Evolutionary conservation across 2,797 vertebrate genomes (phyloP).

Genomic region (Melopsittacus undulatus): DNA sequence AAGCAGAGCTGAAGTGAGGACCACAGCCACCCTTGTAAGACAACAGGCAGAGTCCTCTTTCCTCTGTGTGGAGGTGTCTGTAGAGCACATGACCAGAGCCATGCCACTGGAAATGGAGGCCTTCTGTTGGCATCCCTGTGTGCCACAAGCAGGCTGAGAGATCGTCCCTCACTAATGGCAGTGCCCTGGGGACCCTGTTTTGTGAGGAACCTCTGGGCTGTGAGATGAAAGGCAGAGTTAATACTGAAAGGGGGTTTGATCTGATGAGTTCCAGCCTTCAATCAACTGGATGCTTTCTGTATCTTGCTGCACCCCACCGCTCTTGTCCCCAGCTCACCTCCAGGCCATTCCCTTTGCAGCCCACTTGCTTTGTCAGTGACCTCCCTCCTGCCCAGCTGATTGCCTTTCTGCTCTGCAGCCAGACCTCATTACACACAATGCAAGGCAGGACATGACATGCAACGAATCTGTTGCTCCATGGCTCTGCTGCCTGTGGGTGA

Average conservation of each 20-base stretch:
- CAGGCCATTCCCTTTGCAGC: neutral
- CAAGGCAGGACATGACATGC: neutral
- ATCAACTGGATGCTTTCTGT: neutral
- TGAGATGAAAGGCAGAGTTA: neutral
- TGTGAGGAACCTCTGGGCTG: neutral
- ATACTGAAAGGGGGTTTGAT: neutral
- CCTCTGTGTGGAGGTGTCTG: neutral
- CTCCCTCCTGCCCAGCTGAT: neutral
- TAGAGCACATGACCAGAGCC: neutral
- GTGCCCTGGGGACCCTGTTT: neutral
- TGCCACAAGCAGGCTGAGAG: neutral
- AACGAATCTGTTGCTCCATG: fast-evolving
- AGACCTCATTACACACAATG: neutral
- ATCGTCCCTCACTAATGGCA: neutral
- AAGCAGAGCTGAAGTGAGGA: neutral
- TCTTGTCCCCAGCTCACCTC: neutral
- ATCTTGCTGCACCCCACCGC: neutral
- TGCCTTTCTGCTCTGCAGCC: neutral
- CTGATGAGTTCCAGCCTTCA: neutral
- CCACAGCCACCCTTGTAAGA: no score
- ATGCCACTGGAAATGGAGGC: neutral
- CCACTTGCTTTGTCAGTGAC: neutral
- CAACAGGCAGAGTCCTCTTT: neutral
- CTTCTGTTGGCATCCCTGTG: neutral
- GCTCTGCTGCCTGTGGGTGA: neutral